Evolutionary conservation across 2,888 invertebrate species (phyloP).

Genomic region (Cheiracanthium punctorium): DNA sequence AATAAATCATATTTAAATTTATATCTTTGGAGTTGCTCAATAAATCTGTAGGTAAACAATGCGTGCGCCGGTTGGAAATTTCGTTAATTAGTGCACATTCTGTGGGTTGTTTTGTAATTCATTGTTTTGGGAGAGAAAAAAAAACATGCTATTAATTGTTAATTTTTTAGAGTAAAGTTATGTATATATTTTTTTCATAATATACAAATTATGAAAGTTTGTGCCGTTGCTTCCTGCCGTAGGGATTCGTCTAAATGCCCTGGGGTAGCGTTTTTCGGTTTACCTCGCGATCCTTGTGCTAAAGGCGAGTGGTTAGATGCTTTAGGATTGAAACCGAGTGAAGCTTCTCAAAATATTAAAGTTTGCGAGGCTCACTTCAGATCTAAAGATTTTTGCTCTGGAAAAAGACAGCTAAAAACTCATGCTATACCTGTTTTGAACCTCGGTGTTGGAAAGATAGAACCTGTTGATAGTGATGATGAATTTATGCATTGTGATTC

Average conservation of each 20-base stretch:
- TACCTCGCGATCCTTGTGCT: slow-evolving; percentile 27
- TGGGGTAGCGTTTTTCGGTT: slow-evolving; percentile 37
- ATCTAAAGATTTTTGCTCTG: slow-evolving; percentile 41
- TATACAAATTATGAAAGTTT: slow-evolving; percentile 21
- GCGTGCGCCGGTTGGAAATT: not conserved
- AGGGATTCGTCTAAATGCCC: slow-evolving; percentile 15
- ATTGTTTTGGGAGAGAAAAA: not conserved
- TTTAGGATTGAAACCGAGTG: not conserved
- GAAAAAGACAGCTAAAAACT: slow-evolving; percentile 41
- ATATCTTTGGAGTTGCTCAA: not conserved
- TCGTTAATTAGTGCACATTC: not conserved
- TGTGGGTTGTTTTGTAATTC: not conserved
- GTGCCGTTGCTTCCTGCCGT: slow-evolving; percentile 20
- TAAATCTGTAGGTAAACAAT: not conserved
- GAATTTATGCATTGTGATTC: slow-evolving; percentile 31
- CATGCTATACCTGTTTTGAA: slow-evolving; percentile 43
- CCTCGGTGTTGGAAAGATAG: slow-evolving; percentile 19
- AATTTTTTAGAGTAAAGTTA: too few species aligned
- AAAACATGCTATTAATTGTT: too few species aligned
- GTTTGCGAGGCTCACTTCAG: slow-evolving; percentile 55
- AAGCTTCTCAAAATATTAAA: not conserved
- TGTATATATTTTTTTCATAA: too few species aligned
- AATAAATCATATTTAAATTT: too few species aligned
- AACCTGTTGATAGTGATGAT: slow-evolving; percentile 36
- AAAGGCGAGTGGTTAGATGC: slow-evolving; percentile 46